phyloP scores from a whole-genome alignment of 2,113 vertebrate genomes.

The Laterallus jamaicensis region DNA sequence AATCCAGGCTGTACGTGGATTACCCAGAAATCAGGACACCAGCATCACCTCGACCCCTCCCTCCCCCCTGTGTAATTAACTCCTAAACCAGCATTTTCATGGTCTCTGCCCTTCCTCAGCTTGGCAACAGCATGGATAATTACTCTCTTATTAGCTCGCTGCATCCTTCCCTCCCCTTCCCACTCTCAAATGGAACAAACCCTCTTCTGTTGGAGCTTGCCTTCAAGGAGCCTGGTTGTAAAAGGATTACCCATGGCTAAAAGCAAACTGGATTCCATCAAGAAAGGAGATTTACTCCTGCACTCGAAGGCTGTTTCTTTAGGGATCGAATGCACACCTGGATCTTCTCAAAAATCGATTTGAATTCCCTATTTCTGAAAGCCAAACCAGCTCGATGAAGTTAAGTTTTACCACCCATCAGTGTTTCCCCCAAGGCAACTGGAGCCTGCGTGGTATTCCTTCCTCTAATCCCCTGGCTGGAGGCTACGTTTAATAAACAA shows the following conservation, averaged over 20 bases:
- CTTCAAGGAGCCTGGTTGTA: background rate
- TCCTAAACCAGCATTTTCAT: background rate
- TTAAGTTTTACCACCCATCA: background rate
- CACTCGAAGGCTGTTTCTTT: background rate
- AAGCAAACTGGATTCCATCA: background rate
- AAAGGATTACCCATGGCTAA: background rate
- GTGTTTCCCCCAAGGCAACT: background rate
- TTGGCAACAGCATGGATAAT: background rate
- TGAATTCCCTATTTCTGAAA: no score
- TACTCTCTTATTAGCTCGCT: conserved; percentile 14
- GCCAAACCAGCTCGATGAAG: background rate
- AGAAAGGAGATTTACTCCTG: background rate
- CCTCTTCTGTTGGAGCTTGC: background rate
- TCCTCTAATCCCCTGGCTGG: conserved; percentile 71
- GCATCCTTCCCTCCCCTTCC: background rate
- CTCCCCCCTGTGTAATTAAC: background rate
- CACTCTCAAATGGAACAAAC: conserved; percentile 19
- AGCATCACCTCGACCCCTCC: background rate
- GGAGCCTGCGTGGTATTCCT: background rate
- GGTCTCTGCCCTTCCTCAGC: background rate
- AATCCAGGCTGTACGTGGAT: background rate
- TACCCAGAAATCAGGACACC: background rate
- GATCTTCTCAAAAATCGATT: background rate
- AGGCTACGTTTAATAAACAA: conserved; percentile 79
- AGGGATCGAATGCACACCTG: background rate